A percentile compares a stretch with the other conserved stretches of the same genome.
phyloP scores from a whole-genome alignment of 2,797 vertebrate species.

The Sebastes hubbsi region DNA sequence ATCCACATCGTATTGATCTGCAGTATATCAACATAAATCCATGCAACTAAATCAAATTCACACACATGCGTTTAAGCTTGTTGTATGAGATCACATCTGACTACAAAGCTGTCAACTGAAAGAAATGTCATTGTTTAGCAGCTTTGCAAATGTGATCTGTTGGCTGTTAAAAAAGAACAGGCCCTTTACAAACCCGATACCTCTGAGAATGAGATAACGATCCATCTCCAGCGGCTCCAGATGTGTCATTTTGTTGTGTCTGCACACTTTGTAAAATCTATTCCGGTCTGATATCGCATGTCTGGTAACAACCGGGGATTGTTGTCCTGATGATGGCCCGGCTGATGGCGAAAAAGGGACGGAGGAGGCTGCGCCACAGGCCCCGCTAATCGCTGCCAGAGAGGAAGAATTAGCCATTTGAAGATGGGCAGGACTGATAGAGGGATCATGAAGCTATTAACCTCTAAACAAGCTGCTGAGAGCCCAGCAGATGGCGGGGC shows the following conservation, averaged over 20 bases:
- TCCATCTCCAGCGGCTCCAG: constrained; percentile 58
- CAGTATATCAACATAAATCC: not conserved
- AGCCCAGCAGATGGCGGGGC: constrained; percentile 76
- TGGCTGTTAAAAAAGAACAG: constrained; percentile 40
- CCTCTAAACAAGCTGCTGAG: constrained; percentile 81
- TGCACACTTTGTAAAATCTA: constrained; percentile 61
- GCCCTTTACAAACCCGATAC: constrained; percentile 27
- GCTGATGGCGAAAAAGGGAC: constrained; percentile 55
- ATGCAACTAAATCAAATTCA: constrained; percentile 6
- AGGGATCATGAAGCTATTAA: constrained; percentile 81
- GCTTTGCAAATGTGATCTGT: constrained; percentile 32
- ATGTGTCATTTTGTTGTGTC: constrained; percentile 70
- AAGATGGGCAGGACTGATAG: constrained; percentile 79
- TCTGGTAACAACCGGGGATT: constrained; percentile 71
- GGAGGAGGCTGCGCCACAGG: constrained; percentile 53
- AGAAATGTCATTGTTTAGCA: constrained; percentile 31
- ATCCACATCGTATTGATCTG: constrained; percentile 12
- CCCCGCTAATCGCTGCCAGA: constrained; percentile 70
- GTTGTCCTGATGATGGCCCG: constrained; percentile 68
- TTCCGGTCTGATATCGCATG: constrained; percentile 65
- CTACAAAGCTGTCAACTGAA: constrained; percentile 19
- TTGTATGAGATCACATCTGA: constrained; percentile 6
- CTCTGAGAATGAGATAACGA: constrained; percentile 63
- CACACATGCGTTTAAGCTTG: not conserved
- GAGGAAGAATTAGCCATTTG: constrained; percentile 77